Percentiles rank a stretch among this genome's conserved stretches.
Evolutionary conservation across 2,113 vertebrate genomes (phyloP).

Genomic region (Vulpes vulpes): DNA sequence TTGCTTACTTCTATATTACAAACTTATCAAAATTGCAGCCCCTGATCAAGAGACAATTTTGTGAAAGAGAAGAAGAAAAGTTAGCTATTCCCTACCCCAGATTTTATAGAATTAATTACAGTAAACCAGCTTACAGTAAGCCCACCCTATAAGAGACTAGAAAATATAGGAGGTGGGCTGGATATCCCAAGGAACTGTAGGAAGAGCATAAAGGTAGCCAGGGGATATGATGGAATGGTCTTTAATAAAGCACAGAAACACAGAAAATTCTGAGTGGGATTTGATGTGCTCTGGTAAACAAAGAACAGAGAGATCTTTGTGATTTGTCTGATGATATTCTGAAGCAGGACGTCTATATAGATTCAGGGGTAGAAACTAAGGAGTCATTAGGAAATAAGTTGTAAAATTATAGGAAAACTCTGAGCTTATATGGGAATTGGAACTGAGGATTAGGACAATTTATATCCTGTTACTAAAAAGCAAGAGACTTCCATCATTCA

Average conservation of each 20-base stretch:
- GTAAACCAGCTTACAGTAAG: background rate
- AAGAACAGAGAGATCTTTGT: background rate
- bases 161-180: fast-evolving
- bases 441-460: background rate
- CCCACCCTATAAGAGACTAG: background rate
- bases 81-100: background rate
- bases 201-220: background rate
- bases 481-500: fast-evolving
- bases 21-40: background rate
- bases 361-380: background rate
- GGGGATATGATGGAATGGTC: fast-evolving
- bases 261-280: no score
- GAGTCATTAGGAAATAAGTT: background rate
- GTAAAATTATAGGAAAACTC: background rate
- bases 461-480: background rate
- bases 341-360: background rate
- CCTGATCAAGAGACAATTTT: background rate
- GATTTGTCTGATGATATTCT: background rate
- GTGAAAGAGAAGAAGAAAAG: background rate
- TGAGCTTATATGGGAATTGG: background rate
- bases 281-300: background rate
- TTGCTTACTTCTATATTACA: background rate
- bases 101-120: background rate
- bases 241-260: background rate
- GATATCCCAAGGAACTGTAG: background rate